Conservation (phyloP, 2,797 vertebrate genomes). For the Chrysocyon brachyurus region DNA sequence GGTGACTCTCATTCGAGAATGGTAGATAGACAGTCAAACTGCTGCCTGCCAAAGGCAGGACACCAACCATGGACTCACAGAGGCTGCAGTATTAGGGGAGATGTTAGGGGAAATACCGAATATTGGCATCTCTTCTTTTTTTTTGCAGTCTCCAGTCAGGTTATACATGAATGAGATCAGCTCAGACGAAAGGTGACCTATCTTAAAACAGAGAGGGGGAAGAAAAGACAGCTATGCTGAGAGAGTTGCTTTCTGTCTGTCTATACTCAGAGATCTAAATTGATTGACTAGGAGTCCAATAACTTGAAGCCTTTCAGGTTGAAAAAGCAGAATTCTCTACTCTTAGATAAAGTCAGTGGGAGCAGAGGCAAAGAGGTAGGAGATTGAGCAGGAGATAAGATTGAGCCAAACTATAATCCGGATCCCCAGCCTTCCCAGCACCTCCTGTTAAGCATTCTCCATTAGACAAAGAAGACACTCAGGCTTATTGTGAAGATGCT, state of each 20-base stretch:
- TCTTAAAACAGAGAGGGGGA: not conserved
- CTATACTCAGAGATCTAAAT: constrained; percentile 47
- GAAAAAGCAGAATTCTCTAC: constrained; percentile 59
- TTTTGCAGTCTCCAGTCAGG: not conserved
- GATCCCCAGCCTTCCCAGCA: constrained; percentile 37
- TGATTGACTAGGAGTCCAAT: constrained; percentile 35
- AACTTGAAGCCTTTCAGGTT: constrained; percentile 63
- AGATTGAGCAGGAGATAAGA: constrained; percentile 75
- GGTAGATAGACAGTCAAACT: not conserved
- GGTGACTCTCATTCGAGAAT: not conserved
- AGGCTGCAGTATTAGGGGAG: not conserved
- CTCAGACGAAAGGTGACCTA: not conserved
- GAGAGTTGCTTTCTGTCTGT: constrained; percentile 33
- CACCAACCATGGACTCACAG: not conserved
- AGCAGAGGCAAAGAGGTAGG: constrained; percentile 53
- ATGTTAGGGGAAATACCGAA: not conserved
- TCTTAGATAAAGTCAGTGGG: constrained; percentile 59
- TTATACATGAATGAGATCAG: constrained; percentile 14
- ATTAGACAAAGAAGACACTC: constrained; percentile 78
- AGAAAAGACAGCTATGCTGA: not conserved
- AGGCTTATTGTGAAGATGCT: constrained; percentile 77
- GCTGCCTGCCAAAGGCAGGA: not conserved
- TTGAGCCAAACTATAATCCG: constrained; percentile 31
- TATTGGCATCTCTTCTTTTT: not conserved
- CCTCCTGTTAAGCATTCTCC: constrained; percentile 72